phyloP scores from a whole-genome alignment of 2,888 invertebrate genomes.

The Tachina grossa region DNA sequence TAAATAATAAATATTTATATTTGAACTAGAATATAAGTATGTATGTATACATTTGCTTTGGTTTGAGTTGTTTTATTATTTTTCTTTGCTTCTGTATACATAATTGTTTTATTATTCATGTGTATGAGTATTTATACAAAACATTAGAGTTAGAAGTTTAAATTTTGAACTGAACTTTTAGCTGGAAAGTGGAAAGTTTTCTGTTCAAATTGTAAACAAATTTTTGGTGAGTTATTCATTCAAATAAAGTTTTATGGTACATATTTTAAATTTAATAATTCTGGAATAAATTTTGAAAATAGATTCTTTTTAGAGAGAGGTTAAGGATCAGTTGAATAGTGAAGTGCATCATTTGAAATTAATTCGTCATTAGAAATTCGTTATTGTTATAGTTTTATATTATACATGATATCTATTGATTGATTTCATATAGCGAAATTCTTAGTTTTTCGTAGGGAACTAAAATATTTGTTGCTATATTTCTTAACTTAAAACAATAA shows the following conservation, averaged over 20 bases:
- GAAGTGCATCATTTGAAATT: too few species aligned
- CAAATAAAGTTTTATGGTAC: neutral
- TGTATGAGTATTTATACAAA: neutral
- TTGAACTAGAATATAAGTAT: slow-evolving; percentile 35
- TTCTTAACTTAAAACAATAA: too few species aligned
- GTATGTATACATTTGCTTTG: slow-evolving; percentile 2
- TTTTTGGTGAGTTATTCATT: neutral
- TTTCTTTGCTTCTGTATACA: neutral
- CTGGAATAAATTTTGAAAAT: too few species aligned
- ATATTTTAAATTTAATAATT: neutral
- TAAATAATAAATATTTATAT: slow-evolving; percentile 57
- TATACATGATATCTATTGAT: too few species aligned
- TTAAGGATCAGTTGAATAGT: too few species aligned
- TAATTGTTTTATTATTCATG: neutral
- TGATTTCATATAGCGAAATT: too few species aligned
- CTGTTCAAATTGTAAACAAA: neutral
- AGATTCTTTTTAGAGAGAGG: too few species aligned
- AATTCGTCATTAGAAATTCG: too few species aligned
- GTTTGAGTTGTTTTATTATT: slow-evolving; percentile 21
- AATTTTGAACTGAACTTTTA: slow-evolving; percentile 21
- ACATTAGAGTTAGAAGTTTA: slow-evolving; percentile 47
- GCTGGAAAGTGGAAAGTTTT: slow-evolving; percentile 20
- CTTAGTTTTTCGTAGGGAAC: too few species aligned
- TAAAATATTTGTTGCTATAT: too few species aligned
- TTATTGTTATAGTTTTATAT: too few species aligned